Percentiles rank a stretch among this genome's conserved stretches.
These are phyloP conservation scores for Elachura formosa DNA, from an alignment of 2,113 vertebrate genomes.

Conservation along the genomic window DNA sequence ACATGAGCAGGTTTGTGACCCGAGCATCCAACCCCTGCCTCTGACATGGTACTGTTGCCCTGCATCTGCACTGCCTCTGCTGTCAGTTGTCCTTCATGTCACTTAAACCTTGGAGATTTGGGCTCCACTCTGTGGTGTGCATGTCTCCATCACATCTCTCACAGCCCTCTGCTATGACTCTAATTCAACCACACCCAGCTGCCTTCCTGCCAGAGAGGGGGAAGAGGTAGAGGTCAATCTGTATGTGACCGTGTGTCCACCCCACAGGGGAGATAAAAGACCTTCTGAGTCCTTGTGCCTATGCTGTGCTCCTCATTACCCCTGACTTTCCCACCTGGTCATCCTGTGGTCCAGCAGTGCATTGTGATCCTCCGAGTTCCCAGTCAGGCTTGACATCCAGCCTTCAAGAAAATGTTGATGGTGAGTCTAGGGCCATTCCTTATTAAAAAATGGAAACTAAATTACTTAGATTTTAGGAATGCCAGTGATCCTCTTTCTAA, in stretches of 20 bases:
- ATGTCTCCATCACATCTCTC: not conserved
- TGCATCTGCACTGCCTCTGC: not conserved
- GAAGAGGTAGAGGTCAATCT: not conserved
- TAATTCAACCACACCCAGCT: not conserved
- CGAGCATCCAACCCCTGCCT: not conserved
- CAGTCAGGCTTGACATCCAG: not conserved
- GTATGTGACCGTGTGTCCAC: not conserved
- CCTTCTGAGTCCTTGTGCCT: fast-evolving
- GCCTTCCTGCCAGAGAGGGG: not conserved
- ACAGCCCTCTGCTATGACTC: not conserved
- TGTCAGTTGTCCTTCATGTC: not conserved
- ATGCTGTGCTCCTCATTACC: fast-evolving
- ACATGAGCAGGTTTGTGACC: not conserved
- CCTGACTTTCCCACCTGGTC: not conserved
- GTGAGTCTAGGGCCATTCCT: not conserved
- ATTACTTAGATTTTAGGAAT: not conserved
- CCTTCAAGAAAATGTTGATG: not conserved
- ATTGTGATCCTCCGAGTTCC: fast-evolving
- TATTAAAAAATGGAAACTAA: not conserved
- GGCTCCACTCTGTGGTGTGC: not conserved
- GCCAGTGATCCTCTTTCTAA: not conserved
- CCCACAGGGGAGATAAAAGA: not conserved
- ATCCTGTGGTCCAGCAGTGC: not conserved
- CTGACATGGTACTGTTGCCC: not conserved
- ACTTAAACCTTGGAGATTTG: not conserved